Evolutionary conservation across 2,113 vertebrate genomes (phyloP), one percentile per base, ranked within the genome.

Genomic region (Malurus alboscapulatus): DNA sequence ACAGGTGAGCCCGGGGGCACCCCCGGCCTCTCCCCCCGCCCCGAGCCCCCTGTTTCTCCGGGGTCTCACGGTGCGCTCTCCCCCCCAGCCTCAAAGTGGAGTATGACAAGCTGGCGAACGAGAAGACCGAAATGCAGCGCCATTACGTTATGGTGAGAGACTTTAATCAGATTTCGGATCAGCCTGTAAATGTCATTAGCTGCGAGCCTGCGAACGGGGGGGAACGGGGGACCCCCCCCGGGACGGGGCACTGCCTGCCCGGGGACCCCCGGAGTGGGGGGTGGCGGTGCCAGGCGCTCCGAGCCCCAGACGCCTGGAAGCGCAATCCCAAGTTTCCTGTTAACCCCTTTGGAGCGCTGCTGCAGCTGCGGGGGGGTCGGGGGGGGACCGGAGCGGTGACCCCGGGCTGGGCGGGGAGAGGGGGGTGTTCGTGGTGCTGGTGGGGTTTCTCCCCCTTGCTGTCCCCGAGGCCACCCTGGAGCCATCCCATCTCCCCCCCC

Each of bases 81-180:
- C 32, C 36, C 32, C 7, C 25, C 34, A 98, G 98, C 94, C 97
- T 98, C 27, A 98, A 99, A 98, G 98, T 99, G 97, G 99, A 99
- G 95, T 99, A 99, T 63, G 99, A 99, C 86, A 99, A 99, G 94
- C 97, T 99, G 96, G 99, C 99, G 44, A 99, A 99, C 88, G 99
- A 99, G 87, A 99, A 99, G 98, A 99, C 99, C 1, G 99, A 99
- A 97, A 99, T 99, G 99, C 99, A 99, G 97, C 98, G 99, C 86
- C 99, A 99, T 47, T 99, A 99, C 76, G 99, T 99, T 96, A 99
- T 99, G 99, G 99, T 99, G 96, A 99, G 98, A 88, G 94, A 63
- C 80, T 68, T 90, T 94, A 92, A 94, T 92, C 93, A 92, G 89
- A 89, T 92, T 88, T 81, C n/a, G 76, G 85, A 73, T 89, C 93